Conservation (phyloP, 1,140 invertebrate species). For the Chelonus insularis region DNA sequence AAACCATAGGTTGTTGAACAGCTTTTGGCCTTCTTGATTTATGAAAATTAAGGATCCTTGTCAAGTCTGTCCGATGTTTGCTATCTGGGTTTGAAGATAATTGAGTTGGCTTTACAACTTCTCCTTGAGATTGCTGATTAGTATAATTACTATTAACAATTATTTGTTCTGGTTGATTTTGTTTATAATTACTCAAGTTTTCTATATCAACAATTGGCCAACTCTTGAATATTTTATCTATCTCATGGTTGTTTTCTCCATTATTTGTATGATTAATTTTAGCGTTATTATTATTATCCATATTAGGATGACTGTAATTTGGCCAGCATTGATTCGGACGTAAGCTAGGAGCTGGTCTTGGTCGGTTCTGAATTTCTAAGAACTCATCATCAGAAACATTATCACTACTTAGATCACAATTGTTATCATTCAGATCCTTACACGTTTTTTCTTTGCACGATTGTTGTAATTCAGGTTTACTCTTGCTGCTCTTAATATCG, state of each 20-base stretch:
- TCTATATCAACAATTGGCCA: slow-evolving; percentile 4
- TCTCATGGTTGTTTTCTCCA: too few species aligned
- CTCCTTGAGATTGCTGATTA: too few species aligned
- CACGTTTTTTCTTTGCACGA: slow-evolving; percentile 6
- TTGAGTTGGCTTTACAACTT: background rate
- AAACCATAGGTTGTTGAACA: slow-evolving; percentile 13
- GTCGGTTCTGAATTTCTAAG: too few species aligned
- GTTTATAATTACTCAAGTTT: background rate
- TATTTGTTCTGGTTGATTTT: background rate
- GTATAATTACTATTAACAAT: background rate
- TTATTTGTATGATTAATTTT: background rate
- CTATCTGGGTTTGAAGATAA: background rate
- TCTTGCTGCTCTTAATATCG: slow-evolving; percentile 41
- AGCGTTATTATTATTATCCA: background rate
- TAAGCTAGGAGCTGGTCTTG: too few species aligned
- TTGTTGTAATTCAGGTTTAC: background rate
- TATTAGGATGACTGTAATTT: slow-evolving; percentile 26
- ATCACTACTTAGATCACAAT: background rate
- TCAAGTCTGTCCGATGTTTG: background rate
- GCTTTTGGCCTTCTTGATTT: slow-evolving; percentile 18
- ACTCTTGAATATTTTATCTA: background rate
- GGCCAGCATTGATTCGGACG: too few species aligned
- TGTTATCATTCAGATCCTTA: background rate
- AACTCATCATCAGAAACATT: too few species aligned
- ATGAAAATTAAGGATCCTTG: slow-evolving; percentile 19